Conservation (phyloP, 2,113 vertebrate species). For the Tonatia bakeri region DNA sequence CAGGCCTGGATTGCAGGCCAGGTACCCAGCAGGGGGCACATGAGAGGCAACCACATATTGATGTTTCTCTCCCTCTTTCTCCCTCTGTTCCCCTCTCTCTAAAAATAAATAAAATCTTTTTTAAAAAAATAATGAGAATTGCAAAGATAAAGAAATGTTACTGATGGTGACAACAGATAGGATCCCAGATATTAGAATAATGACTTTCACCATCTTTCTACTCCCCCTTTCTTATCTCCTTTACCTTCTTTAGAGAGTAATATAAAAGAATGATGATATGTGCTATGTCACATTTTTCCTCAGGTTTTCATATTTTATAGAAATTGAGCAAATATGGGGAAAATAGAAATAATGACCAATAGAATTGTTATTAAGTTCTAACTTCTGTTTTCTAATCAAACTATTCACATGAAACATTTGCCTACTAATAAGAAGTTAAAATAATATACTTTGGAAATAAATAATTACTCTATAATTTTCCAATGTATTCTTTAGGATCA, state of each 20-base stretch:
- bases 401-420: not conserved
- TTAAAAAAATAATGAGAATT: constrained; percentile 21
- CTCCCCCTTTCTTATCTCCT: not conserved
- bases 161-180: not conserved
- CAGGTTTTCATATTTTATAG: not conserved
- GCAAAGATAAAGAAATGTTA: constrained; percentile 8
- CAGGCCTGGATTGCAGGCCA: too few relatives aligned
- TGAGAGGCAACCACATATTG: too few relatives aligned
- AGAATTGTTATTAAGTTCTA: constrained; percentile 24
- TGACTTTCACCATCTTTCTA: not conserved
- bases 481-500: not conserved
- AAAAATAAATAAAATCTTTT: too few relatives aligned
- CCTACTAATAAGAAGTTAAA: not conserved
- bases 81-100: too few relatives aligned
- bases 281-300: not conserved
- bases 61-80: too few relatives aligned
- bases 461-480: constrained; percentile 17
- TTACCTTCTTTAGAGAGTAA: not conserved
- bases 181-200: not conserved
- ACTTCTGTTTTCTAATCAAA: constrained; percentile 24
- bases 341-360: not conserved
- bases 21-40: too few relatives aligned
- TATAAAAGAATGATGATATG: not conserved
- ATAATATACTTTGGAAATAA: not conserved
- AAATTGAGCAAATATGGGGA: not conserved